These are phyloP conservation scores for Chelidonichthys spinosus DNA, from an alignment of 2,797 vertebrate genomes.

Conservation along the genomic window DNA sequence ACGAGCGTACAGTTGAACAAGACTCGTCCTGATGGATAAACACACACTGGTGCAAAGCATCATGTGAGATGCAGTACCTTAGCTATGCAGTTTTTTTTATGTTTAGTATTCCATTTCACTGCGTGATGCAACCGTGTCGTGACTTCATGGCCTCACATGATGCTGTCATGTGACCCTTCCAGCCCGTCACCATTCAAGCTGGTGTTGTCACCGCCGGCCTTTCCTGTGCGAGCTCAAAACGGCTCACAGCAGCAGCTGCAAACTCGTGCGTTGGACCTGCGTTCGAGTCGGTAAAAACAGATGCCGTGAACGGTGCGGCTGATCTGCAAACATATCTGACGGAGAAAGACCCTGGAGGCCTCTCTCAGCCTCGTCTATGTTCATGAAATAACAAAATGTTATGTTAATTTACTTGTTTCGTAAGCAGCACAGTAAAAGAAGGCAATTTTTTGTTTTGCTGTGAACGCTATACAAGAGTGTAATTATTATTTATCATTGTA, in stretches of 20 bases:
- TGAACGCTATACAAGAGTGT: background rate
- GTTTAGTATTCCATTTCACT: conserved; percentile 22
- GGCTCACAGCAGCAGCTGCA: conserved; percentile 23
- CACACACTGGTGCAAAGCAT: conserved; percentile 34
- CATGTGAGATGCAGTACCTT: conserved; percentile 34
- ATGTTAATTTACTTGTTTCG: background rate
- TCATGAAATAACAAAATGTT: background rate
- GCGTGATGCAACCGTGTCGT: conserved; percentile 17
- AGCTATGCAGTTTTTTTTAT: conserved; percentile 51
- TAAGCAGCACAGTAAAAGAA: background rate
- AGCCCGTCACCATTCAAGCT: conserved; percentile 9
- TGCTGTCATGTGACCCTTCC: conserved; percentile 44
- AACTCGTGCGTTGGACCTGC: background rate
- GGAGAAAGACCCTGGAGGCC: background rate
- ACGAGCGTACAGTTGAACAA: conserved; percentile 13
- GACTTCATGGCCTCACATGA: conserved; percentile 47
- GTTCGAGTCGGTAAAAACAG: conserved; percentile 17
- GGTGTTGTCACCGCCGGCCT: conserved; percentile 49
- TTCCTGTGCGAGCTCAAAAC: conserved; percentile 49
- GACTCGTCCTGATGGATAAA: conserved; percentile 23
- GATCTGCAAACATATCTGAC: conserved; percentile 10
- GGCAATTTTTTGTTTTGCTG: background rate
- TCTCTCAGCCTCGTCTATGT: background rate
- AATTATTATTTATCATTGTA: background rate
- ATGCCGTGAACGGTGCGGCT: conserved; percentile 3